Percentiles rank a stretch among this genome's conserved stretches.
phyloP scores from a whole-genome alignment of 1,140 invertebrate genomes.

The Coboldia fuscipes region DNA sequence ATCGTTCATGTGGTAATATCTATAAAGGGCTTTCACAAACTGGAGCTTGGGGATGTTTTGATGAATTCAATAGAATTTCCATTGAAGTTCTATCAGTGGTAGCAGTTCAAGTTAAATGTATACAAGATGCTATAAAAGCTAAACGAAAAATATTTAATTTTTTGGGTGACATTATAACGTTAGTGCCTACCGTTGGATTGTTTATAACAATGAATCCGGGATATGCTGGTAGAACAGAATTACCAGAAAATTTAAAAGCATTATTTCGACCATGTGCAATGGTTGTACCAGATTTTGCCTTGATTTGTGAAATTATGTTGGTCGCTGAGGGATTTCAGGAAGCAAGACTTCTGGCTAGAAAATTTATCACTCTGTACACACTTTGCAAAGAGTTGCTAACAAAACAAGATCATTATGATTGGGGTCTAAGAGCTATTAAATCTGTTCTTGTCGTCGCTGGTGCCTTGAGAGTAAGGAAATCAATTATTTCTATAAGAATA shows the following conservation, averaged over 20 bases:
- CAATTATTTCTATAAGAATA: no score
- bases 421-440: slow-evolving; percentile 68
- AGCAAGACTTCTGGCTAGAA: slow-evolving; percentile 50
- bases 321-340: slow-evolving; percentile 69
- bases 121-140: slow-evolving; percentile 82
- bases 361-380: slow-evolving; percentile 67
- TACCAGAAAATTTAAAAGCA: slow-evolving; percentile 18
- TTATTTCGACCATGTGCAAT: slow-evolving; percentile 57
- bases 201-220: slow-evolving; percentile 91
- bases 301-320: slow-evolving; percentile 76
- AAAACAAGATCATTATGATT: slow-evolving; percentile 76
- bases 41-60: slow-evolving; percentile 87
- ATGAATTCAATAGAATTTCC: slow-evolving; percentile 89
- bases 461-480: slow-evolving; percentile 28
- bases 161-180: slow-evolving; percentile 58
- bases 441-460: slow-evolving; percentile 72
- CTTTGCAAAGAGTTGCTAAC: slow-evolving; percentile 59
- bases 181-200: slow-evolving; percentile 65
- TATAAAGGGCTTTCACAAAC: slow-evolving; percentile 78
- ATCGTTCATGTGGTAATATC: slow-evolving; percentile 75
- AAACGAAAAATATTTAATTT: slow-evolving; percentile 53
- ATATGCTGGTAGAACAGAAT: slow-evolving; percentile 41
- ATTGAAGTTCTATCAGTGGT: slow-evolving; percentile 84
- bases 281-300: slow-evolving; percentile 69
- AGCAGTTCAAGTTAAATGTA: slow-evolving; percentile 72